These are phyloP conservation scores for Microcebus tavaratra DNA, from an alignment of 2,113 vertebrate genomes.

Conservation along the genomic window DNA sequence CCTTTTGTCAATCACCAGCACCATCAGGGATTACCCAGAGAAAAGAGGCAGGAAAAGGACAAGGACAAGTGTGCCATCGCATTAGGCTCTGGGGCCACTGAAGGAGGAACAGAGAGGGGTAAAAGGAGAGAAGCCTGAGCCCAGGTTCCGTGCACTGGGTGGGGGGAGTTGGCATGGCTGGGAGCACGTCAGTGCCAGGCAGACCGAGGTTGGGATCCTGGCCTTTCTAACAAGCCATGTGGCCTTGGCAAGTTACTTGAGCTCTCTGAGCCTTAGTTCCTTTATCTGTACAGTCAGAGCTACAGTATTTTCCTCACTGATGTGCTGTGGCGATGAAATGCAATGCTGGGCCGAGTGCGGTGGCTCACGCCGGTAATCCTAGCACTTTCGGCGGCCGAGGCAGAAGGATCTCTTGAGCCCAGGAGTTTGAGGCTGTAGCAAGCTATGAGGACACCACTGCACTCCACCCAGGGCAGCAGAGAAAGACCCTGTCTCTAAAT, in stretches of 20 bases:
- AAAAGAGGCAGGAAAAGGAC: not conserved
- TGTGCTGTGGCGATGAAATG: not conserved
- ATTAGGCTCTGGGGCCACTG: not conserved
- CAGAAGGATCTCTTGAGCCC: not conserved
- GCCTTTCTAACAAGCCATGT: not conserved
- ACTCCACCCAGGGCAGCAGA: not conserved
- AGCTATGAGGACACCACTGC: not conserved
- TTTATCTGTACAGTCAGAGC: not conserved
- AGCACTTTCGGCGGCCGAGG: too few species aligned
- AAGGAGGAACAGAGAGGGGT: not conserved
- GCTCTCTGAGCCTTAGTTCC: not conserved
- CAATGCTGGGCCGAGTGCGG: not conserved
- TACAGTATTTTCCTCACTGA: not conserved
- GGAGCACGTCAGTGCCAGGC: too few species aligned
- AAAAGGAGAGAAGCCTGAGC: not conserved
- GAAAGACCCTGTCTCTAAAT: not conserved
- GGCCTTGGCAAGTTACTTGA: not conserved
- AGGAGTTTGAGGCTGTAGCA: not conserved
- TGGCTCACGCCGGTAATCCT: too few species aligned
- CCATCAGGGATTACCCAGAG: not conserved
- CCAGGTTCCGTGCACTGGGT: accelerated
- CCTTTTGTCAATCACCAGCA: not conserved
- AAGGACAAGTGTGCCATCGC: not conserved
- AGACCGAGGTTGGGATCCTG: not conserved
- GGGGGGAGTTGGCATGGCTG: not conserved